Evolutionary conservation across 2,113 vertebrate genomes (phyloP).

Genomic region (Centrocercus urophasianus): DNA sequence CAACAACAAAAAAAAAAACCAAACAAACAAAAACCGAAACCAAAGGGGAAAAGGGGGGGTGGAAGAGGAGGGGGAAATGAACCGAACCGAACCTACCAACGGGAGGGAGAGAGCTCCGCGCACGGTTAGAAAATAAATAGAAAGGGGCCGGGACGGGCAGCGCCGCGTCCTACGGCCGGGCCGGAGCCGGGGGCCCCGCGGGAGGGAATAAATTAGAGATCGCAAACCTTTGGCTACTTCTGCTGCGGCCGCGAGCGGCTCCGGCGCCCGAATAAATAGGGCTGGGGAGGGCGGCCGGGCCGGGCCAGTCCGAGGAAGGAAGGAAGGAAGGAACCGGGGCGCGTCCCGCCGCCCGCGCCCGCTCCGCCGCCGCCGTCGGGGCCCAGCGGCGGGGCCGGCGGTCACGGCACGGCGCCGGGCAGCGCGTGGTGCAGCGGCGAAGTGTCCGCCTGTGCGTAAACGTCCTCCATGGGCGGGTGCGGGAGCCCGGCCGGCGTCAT

Average conservation of each 20-base stretch:
- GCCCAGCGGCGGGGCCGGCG: constrained; percentile 46
- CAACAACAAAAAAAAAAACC: not conserved
- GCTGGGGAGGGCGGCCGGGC: constrained; percentile 39
- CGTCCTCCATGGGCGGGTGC: constrained; percentile 97
- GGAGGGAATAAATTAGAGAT: constrained; percentile 77
- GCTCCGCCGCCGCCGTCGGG: constrained; percentile 21
- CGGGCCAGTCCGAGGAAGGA: constrained; percentile 37
- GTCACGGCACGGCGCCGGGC: constrained; percentile 95
- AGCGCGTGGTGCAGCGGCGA: constrained; percentile 91
- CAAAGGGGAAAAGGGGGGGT: constrained; percentile 30
- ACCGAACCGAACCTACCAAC: constrained; percentile 78
- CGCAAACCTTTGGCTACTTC: constrained; percentile 83
- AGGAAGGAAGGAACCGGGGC: too few relatives aligned
- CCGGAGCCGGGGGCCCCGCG: not conserved
- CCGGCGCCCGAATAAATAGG: constrained; percentile 77
- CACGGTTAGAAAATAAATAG: constrained; percentile 96
- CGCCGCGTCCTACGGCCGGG: constrained; percentile 15
- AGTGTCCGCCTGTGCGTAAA: constrained; percentile 94
- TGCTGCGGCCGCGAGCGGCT: constrained; percentile 73
- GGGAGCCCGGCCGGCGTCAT: constrained; percentile 96
- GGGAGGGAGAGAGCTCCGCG: constrained; percentile 85
- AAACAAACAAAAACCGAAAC: constrained; percentile 82
- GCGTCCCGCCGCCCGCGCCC: constrained; percentile 9
- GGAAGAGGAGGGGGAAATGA: not conserved
- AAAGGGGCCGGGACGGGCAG: constrained; percentile 80